Conservation (phyloP, 2,888 invertebrate genomes). For the Lasioglossum vierecki region DNA sequence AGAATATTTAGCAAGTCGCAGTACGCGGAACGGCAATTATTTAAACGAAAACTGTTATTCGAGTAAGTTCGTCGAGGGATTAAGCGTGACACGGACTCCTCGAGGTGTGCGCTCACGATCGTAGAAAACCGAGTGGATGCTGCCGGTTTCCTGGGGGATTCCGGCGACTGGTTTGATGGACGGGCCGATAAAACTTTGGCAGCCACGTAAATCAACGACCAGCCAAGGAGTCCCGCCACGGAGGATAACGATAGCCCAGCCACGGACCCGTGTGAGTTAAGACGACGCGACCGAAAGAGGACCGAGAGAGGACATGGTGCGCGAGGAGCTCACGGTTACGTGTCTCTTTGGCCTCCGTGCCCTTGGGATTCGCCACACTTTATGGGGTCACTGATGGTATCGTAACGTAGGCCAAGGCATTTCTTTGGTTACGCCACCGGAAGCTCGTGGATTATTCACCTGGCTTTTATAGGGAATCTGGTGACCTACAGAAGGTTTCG, state of each 20-base stretch:
- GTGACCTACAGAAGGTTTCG: background rate
- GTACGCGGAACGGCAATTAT: background rate
- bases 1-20: background rate
- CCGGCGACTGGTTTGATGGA: conserved; percentile 67
- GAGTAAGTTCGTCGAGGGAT: conserved; percentile 36
- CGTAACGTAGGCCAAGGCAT: background rate
- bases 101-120: conserved; percentile 45
- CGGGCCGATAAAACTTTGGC: conserved; percentile 78
- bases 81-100: conserved; percentile 55
- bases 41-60: background rate
- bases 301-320: background rate
- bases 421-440: background rate
- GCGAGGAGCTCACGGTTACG: conserved; percentile 1
- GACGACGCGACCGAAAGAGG: conserved; percentile 17
- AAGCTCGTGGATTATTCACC: background rate
- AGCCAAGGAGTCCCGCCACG: conserved; percentile 61
- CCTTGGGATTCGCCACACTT: conserved; percentile 56
- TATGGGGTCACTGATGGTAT: conserved; percentile 34
- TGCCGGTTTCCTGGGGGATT: conserved; percentile 50
- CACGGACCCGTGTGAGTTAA: conserved; percentile 30
- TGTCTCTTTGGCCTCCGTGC: conserved; percentile 29
- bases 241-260: conserved; percentile 30
- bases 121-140: conserved; percentile 39
- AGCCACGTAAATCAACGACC: conserved; percentile 75
- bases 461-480: background rate